Percentiles rank a stretch among this genome's conserved stretches.
phyloP scores from a whole-genome alignment of 2,113 vertebrate species.

The Felis chaus region DNA sequence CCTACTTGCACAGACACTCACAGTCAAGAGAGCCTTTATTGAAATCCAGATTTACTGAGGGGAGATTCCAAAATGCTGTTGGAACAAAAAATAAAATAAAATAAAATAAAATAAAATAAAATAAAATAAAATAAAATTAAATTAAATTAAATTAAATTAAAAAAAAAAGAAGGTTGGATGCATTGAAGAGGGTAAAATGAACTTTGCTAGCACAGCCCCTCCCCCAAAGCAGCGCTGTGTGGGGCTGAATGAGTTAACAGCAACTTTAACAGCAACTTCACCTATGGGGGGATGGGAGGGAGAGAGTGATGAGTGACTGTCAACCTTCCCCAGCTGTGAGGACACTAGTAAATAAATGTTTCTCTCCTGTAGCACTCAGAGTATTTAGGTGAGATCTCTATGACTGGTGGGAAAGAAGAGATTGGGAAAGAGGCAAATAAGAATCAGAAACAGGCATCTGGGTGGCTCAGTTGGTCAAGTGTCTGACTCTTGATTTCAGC shows the following conservation, averaged over 20 bases:
- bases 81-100: background rate
- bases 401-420: background rate
- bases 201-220: too few relatives aligned
- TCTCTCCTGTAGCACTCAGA: background rate
- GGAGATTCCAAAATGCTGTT: background rate
- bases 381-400: background rate
- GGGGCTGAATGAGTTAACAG: background rate
- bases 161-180: background rate
- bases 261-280: background rate
- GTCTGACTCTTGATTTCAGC: too few relatives aligned
- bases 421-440: background rate
- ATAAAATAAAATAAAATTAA: too few relatives aligned
- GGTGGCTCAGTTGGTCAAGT: too few relatives aligned
- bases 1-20: background rate
- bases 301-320: background rate
- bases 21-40: background rate
- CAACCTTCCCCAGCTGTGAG: background rate
- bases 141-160: background rate
- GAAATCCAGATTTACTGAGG: background rate
- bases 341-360: background rate
- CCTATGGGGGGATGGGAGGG: too few relatives aligned
- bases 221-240: fast-evolving
- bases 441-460: background rate
- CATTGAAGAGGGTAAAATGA: background rate
- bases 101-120: background rate